phyloP scores from a whole-genome alignment of 2,113 vertebrate genomes.

The Psilopogon haemacephalus region DNA sequence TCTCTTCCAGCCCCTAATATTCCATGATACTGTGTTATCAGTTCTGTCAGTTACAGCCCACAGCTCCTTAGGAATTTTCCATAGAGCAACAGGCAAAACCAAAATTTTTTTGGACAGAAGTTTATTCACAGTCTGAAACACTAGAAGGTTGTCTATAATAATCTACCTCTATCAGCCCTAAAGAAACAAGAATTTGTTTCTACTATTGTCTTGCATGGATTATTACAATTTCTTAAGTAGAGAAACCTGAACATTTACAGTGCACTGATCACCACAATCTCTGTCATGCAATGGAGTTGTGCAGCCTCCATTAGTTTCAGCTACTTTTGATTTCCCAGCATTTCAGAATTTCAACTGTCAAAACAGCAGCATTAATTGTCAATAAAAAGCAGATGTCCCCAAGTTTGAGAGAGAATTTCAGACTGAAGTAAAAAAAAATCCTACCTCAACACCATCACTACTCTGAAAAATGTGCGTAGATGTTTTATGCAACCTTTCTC shows the following conservation, averaged over 20 bases:
- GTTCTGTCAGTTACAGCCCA: background rate
- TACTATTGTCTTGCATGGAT: background rate
- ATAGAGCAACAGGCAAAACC: background rate
- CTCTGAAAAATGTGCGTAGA: background rate
- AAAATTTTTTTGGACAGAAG: background rate
- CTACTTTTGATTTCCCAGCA: background rate
- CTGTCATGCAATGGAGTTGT: accelerated
- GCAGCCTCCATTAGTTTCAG: background rate
- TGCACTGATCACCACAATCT: background rate
- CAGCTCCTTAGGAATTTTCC: background rate
- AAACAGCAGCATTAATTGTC: background rate
- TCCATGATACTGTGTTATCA: background rate
- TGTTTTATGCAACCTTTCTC: background rate
- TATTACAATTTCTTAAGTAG: background rate
- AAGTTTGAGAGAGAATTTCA: background rate
- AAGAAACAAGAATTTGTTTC: background rate
- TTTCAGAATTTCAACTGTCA: background rate
- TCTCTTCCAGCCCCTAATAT: no score
- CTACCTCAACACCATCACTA: background rate
- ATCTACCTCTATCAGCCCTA: background rate
- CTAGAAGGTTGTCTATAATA: background rate
- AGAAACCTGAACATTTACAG: background rate
- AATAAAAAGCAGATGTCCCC: background rate
- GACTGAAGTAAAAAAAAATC: background rate
- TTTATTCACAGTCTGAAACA: background rate